Evolutionary conservation across 2,888 invertebrate genomes (phyloP).

Genomic region (Ctenicera cuprea): DNA sequence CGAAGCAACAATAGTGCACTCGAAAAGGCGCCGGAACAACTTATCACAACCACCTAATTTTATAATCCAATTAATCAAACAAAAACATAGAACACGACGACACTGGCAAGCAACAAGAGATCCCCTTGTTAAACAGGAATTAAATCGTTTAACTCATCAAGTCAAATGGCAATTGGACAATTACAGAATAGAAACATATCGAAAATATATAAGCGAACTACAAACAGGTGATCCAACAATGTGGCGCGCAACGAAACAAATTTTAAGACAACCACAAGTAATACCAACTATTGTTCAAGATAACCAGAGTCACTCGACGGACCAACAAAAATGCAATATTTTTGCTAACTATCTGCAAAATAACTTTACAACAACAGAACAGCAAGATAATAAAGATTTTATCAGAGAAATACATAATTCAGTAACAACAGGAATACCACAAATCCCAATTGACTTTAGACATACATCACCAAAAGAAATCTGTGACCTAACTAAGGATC

Average conservation of each 20-base stretch:
- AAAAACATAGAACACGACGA: no score
- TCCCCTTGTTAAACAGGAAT: background rate
- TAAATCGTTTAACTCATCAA: background rate
- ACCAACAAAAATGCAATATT: background rate
- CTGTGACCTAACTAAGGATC: background rate
- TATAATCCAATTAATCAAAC: no score
- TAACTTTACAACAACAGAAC: background rate
- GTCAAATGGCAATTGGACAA: background rate
- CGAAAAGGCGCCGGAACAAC: no score
- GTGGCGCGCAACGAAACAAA: background rate
- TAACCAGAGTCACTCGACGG: background rate
- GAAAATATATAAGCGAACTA: slow-evolving; percentile 9
- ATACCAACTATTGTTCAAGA: slow-evolving; percentile 1
- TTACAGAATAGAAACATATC: background rate
- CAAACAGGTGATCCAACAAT: background rate
- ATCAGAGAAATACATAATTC: background rate
- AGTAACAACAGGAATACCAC: background rate
- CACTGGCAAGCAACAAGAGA: no score
- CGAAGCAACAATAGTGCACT: no score
- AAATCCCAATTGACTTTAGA: background rate
- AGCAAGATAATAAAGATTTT: background rate
- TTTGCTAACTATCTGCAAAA: background rate
- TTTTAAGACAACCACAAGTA: background rate
- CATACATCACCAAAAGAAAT: background rate
- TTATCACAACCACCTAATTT: no score